phyloP scores from a whole-genome alignment of 2,113 vertebrate genomes.

The Mormyrus lacerda region DNA sequence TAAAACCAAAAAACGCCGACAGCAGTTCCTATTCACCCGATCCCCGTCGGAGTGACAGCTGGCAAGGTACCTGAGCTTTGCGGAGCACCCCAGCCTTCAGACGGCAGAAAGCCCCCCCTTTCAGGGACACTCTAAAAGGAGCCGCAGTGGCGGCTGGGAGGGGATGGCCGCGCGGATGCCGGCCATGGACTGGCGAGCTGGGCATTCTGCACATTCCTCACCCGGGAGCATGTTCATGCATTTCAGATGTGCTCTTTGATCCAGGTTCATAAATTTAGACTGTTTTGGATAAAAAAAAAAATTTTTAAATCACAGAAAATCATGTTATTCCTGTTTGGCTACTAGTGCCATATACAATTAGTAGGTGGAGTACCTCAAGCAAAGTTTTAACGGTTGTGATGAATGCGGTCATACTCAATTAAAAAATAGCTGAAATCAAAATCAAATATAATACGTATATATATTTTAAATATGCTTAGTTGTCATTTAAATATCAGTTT shows the following conservation, averaged over 20 bases:
- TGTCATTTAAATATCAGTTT: background rate
- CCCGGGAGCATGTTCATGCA: background rate
- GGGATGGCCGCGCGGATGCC: background rate
- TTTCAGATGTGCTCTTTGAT: background rate
- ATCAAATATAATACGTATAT: background rate
- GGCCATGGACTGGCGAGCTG: background rate
- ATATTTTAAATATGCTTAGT: too few species aligned
- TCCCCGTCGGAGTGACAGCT: background rate
- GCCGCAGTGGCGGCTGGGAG: conserved; percentile 21
- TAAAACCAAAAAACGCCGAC: background rate
- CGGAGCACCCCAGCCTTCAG: background rate
- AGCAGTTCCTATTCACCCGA: background rate
- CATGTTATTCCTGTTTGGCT: background rate
- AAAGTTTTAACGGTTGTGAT: background rate
- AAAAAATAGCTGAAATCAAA: background rate
- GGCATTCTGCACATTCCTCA: background rate
- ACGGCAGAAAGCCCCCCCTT: conserved; percentile 3
- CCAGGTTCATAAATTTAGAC: background rate
- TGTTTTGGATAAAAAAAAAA: background rate
- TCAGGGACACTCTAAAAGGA: background rate
- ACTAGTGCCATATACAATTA: background rate
- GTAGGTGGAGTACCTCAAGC: background rate
- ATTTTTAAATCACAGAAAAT: background rate
- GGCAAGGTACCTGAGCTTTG: background rate
- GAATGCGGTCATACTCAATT: background rate